Evolutionary conservation across 35 echinoderm and acorn worm species (phyloP).

Genomic region (Heliocidaris erythrogramma): DNA sequence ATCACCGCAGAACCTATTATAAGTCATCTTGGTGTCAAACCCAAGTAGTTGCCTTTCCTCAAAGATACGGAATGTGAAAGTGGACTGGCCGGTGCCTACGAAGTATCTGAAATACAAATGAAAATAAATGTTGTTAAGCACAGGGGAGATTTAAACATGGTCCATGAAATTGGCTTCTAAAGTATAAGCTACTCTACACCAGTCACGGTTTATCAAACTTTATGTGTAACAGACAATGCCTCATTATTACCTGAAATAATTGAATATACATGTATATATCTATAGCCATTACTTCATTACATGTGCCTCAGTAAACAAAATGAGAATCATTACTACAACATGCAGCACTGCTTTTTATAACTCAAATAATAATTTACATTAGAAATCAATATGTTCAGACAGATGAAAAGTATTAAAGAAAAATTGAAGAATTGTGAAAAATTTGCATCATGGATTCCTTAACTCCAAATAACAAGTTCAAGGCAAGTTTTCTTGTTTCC

Average conservation of each 20-base stretch:
- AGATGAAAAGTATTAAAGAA: too few relatives aligned
- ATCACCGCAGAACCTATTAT: constrained; percentile 95
- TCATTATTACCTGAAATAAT: too few relatives aligned
- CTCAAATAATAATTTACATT: too few relatives aligned
- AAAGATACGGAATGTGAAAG: constrained; percentile 92
- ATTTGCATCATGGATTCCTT: neutral
- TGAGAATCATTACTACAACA: too few relatives aligned
- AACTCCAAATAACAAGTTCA: neutral
- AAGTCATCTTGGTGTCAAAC: constrained; percentile 93
- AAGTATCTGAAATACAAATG: constrained; percentile 72
- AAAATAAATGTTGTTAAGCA: neutral
- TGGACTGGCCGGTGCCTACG: constrained; percentile 86
- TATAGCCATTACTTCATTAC: too few relatives aligned
- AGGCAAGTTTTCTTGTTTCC: neutral
- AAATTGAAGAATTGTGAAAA: neutral
- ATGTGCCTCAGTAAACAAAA: too few relatives aligned
- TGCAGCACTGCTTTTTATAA: too few relatives aligned
- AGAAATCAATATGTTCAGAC: too few relatives aligned
- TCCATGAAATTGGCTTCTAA: neutral
- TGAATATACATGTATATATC: too few relatives aligned
- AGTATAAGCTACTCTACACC: neutral
- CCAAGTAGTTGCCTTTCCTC: constrained; percentile 92
- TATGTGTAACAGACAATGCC: too few relatives aligned
- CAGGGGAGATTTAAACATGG: neutral
- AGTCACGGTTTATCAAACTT: too few relatives aligned